Evolutionary conservation across 2,797 vertebrate genomes (phyloP).

Genomic region (Mormyrus hasselquistii): DNA sequence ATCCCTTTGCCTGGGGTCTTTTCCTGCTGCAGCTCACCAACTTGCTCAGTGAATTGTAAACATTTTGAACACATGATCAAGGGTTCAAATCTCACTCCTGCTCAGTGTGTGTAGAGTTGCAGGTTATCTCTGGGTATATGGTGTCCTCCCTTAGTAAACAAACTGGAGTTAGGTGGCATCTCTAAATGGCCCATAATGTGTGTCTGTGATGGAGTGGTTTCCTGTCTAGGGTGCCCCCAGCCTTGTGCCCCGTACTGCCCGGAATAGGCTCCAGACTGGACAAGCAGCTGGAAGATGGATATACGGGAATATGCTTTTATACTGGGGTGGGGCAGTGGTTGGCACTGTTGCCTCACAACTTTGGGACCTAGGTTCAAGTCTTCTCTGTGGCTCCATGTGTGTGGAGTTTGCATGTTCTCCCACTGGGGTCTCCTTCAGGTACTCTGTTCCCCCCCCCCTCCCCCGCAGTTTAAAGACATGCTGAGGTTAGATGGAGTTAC

Average conservation of each 20-base stretch:
- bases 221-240: neutral
- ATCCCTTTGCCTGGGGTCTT: neutral
- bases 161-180: neutral
- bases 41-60: neutral
- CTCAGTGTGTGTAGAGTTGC: neutral
- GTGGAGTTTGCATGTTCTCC: neutral
- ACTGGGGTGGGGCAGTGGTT: neutral
- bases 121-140: neutral
- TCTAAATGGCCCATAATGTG: neutral
- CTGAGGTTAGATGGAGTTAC: neutral
- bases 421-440: neutral
- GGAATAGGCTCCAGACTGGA: neutral
- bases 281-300: neutral
- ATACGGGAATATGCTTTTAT: neutral
- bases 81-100: neutral
- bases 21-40: neutral
- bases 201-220: neutral
- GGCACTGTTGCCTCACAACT: neutral
- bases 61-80: neutral
- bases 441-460: neutral
- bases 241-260: neutral
- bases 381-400: neutral
- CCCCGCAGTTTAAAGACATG: neutral
- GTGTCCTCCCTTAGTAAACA: neutral
- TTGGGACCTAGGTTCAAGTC: neutral